These are phyloP conservation scores for Sarcophaga caerulescens DNA, from an alignment of 2,888 invertebrate species.

Conservation along the genomic window DNA sequence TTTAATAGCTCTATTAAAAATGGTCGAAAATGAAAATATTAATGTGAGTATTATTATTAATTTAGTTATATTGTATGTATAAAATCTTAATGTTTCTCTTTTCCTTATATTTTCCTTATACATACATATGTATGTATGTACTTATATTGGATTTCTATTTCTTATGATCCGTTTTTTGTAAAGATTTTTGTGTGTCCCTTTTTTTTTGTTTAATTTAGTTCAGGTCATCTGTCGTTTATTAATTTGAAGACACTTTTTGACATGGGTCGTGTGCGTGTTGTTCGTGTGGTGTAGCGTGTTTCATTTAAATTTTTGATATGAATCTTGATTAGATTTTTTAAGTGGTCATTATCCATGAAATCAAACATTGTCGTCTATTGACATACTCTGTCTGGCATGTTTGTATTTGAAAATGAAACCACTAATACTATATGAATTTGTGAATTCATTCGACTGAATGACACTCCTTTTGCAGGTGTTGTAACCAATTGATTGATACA, in stretches of 20 bases:
- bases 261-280: not conserved
- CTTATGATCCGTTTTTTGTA: not conserved
- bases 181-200: not conserved
- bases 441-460: not conserved
- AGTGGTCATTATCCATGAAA: conserved; percentile 47
- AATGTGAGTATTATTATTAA: conserved; percentile 81
- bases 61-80: too few relatives aligned
- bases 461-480: conserved; percentile 30
- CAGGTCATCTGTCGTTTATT: conserved; percentile 38
- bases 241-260: conserved; percentile 27
- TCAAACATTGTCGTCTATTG: conserved; percentile 26
- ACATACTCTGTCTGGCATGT: not conserved
- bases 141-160: conserved; percentile 6
- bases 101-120: not conserved
- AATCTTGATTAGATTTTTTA: conserved; percentile 57
- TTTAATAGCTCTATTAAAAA: conserved; percentile 84
- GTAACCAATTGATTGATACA: conserved; percentile 10
- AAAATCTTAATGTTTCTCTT: not conserved
- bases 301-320: conserved; percentile 50
- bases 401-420: not conserved
- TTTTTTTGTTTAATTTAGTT: conserved; percentile 5
- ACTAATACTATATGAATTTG: not conserved
- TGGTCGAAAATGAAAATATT: conserved; percentile 83
- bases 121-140: not conserved
- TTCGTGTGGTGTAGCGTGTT: conserved; percentile 43